Percentiles rank a stretch among this genome's conserved stretches.
Evolutionary conservation across 2,797 vertebrate species (phyloP).

Genomic region (Oreortyx pictus): DNA sequence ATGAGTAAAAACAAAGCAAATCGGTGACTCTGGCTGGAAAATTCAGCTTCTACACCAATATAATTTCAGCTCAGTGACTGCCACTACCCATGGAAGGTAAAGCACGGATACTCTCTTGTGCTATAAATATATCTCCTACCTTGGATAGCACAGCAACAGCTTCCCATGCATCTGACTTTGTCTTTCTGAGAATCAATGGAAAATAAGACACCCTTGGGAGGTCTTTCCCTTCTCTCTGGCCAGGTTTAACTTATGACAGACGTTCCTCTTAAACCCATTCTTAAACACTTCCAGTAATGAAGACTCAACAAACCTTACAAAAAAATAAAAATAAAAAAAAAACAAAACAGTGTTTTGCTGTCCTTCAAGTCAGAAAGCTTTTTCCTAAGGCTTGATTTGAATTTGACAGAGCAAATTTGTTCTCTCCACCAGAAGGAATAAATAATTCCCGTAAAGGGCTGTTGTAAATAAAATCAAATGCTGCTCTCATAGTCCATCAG

Average conservation of each 20-base stretch:
- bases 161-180: neutral
- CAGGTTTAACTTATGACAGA: slow-evolving; percentile 23
- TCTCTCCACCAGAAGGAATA: slow-evolving; percentile 27
- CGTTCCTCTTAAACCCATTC: slow-evolving; percentile 7
- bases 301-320: neutral
- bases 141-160: neutral
- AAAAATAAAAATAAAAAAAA: no score
- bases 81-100: neutral
- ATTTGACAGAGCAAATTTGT: slow-evolving; percentile 23
- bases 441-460: slow-evolving; percentile 58
- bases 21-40: neutral
- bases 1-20: neutral
- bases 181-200: neutral
- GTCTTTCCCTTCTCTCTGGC: neutral
- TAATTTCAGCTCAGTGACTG: neutral
- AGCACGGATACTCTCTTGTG: neutral
- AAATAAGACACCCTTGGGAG: slow-evolving; percentile 28
- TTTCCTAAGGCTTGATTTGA: slow-evolving; percentile 2
- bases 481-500: slow-evolving; percentile 40
- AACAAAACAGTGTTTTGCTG: neutral
- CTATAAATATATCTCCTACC: neutral
- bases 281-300: slow-evolving; percentile 30
- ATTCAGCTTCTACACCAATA: neutral
- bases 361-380: neutral
- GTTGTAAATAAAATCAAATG: slow-evolving; percentile 63